Conservation (phyloP, 2,797 vertebrate genomes). For the Enteromius mattozi region DNA sequence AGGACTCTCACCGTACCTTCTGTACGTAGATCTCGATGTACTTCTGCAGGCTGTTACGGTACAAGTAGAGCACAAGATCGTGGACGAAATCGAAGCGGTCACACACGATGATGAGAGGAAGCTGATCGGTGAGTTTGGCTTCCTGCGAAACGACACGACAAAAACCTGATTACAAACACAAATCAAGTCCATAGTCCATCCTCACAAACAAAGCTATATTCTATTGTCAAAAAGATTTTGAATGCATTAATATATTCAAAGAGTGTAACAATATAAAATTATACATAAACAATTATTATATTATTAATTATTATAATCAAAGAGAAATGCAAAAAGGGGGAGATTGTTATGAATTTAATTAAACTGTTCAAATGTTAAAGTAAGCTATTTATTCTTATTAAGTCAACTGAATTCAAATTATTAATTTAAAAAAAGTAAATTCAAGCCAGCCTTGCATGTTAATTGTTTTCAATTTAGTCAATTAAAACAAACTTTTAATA, state of each 20-base stretch:
- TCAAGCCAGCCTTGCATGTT: not conserved
- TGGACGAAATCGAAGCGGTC: slow-evolving; percentile 94
- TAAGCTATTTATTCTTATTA: not conserved
- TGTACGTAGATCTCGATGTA: slow-evolving; percentile 96
- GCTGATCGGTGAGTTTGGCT: slow-evolving; percentile 92
- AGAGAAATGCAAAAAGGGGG: not conserved
- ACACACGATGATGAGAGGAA: slow-evolving; percentile 94
- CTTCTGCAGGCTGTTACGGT: slow-evolving; percentile 92
- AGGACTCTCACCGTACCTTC: slow-evolving; percentile 79
- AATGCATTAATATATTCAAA: not conserved
- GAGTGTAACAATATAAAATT: not conserved
- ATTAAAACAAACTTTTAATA: not conserved
- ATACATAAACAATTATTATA: not conserved
- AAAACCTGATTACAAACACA: not conserved
- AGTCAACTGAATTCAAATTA: not conserved
- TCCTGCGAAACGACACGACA: slow-evolving; percentile 75
- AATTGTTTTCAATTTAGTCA: not conserved
- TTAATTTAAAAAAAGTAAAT: not conserved
- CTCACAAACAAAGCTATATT: not conserved
- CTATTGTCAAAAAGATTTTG: not conserved
- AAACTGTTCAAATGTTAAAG: not conserved
- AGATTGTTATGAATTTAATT: not conserved
- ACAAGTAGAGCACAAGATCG: slow-evolving; percentile 90
- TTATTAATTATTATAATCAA: not conserved
- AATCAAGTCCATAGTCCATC: not conserved